Conservation (phyloP, 2,888 invertebrate genomes). For the Acronicta aceris region DNA sequence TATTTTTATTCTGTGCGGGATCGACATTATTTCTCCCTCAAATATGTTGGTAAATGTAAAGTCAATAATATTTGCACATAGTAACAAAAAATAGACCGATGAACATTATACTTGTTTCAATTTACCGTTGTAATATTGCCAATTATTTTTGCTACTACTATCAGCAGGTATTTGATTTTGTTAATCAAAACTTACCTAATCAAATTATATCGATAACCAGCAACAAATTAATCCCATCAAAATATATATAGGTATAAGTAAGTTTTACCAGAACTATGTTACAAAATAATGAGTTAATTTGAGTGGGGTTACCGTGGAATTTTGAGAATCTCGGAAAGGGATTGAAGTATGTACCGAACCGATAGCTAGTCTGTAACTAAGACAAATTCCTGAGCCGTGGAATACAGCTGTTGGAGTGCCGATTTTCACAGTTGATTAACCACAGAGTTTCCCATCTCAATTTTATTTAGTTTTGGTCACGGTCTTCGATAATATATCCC, state of each 20-base stretch:
- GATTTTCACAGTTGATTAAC: constrained; percentile 48
- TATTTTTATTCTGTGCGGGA: constrained; percentile 57
- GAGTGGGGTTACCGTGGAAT: constrained; percentile 68
- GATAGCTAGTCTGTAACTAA: constrained; percentile 66
- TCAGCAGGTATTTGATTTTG: too few species aligned
- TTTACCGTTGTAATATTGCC: neutral
- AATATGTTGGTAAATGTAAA: constrained; percentile 36
- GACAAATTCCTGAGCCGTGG: constrained; percentile 61
- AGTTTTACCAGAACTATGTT: constrained; percentile 62
- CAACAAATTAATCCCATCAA: neutral
- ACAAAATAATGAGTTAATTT: constrained; percentile 76
- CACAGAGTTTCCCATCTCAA: constrained; percentile 21
- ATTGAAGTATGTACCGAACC: constrained; percentile 65
- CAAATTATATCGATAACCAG: too few species aligned
- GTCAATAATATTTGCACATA: constrained; percentile 27
- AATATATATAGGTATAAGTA: constrained; percentile 8
- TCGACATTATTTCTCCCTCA: constrained; percentile 48
- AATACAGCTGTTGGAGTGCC: constrained; percentile 47
- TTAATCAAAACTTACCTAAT: too few species aligned
- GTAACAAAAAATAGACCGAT: constrained; percentile 8
- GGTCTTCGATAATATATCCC: constrained; percentile 32
- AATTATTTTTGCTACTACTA: neutral
- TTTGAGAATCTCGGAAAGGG: constrained; percentile 68
- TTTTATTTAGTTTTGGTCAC: constrained; percentile 43
- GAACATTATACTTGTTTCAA: neutral